Evolutionary conservation across 2,797 vertebrate species (phyloP).

Genomic region (Meriones psammophilus): DNA sequence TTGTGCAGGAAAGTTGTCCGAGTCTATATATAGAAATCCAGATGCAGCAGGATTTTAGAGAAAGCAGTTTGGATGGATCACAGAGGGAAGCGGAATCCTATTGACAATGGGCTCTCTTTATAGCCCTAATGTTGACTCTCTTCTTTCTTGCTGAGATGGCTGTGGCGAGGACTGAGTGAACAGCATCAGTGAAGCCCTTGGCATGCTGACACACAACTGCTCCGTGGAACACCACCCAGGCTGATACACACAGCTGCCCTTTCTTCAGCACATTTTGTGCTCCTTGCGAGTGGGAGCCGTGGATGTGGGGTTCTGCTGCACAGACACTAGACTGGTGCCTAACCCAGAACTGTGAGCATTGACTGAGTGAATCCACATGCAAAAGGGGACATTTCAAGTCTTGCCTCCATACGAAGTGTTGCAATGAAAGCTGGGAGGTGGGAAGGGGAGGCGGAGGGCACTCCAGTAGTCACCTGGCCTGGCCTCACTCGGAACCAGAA

Average conservation of each 20-base stretch:
- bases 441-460: background rate
- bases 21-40: background rate
- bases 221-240: background rate
- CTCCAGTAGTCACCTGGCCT: background rate
- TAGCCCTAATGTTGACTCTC: background rate
- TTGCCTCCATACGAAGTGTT: background rate
- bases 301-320: background rate
- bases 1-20: background rate
- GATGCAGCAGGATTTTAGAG: slow-evolving; percentile 33
- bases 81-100: background rate
- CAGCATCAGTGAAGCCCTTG: rapidly evolving
- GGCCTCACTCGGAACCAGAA: background rate
- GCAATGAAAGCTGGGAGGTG: background rate
- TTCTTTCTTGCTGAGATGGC: slow-evolving; percentile 2
- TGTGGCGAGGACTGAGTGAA: background rate
- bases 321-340: background rate
- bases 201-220: rapidly evolving
- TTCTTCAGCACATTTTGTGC: background rate
- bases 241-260: rapidly evolving
- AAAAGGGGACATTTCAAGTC: background rate
- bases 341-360: background rate
- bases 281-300: background rate
- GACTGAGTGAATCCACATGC: background rate
- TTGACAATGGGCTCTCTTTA: background rate
- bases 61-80: background rate